These are phyloP conservation scores for Amblyteles armatorius DNA, from an alignment of 2,888 invertebrate genomes.

Conservation along the genomic window DNA sequence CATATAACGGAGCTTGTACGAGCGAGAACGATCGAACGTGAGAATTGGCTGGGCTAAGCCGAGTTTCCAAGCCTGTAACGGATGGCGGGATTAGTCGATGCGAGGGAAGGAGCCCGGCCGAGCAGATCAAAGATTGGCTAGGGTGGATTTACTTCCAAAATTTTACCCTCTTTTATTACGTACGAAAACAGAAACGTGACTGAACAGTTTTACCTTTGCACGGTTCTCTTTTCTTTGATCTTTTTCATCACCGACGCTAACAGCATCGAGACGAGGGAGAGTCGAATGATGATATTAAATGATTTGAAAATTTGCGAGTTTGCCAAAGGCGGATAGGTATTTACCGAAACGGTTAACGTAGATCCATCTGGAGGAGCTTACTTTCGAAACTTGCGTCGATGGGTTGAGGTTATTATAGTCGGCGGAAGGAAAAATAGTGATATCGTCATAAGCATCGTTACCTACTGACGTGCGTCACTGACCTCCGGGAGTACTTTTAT, in stretches of 20 bases:
- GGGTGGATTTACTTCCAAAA: background rate
- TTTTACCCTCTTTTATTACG: slow-evolving; percentile 3
- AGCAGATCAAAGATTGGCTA: background rate
- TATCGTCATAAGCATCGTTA: slow-evolving; percentile 25
- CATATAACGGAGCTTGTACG: slow-evolving; percentile 32
- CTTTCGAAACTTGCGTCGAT: slow-evolving; percentile 29
- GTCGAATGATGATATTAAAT: slow-evolving; percentile 33
- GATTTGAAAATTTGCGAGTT: slow-evolving; percentile 43
- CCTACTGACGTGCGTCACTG: background rate
- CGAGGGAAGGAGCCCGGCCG: slow-evolving; percentile 32
- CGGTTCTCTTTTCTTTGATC: background rate
- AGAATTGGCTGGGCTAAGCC: slow-evolving; percentile 57
- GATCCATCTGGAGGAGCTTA: slow-evolving; percentile 22
- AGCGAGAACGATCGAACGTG: slow-evolving; percentile 34
- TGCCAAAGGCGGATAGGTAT: background rate
- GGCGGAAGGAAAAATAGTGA: slow-evolving; percentile 6
- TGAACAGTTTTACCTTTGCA: background rate
- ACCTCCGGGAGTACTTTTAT: background rate
- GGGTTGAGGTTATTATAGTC: slow-evolving; percentile 4
- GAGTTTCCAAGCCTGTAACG: slow-evolving; percentile 64
- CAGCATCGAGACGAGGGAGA: background rate
- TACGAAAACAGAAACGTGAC: background rate
- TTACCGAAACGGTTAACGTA: slow-evolving; percentile 13
- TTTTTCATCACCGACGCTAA: background rate
- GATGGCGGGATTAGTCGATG: slow-evolving; percentile 58